Evolutionary conservation across 1,140 invertebrate genomes (phyloP), one percentile per base, ranked within the genome.

Genomic region (Mactra quadrangularis): DNA sequence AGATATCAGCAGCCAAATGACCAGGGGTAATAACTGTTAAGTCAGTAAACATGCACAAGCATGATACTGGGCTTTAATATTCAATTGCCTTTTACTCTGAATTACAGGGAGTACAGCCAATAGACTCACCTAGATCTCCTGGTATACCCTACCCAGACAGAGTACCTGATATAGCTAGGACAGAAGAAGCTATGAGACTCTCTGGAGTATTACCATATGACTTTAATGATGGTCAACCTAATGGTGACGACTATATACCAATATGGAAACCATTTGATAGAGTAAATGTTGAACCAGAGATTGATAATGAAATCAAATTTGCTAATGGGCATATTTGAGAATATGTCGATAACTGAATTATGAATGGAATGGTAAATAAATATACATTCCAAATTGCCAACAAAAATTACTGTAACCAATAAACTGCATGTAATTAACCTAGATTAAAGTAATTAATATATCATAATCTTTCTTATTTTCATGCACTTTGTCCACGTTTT

Each of bases 141-240:
- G 82, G 17, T 62, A 70, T n/a, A n/a, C 86, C 47, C 19, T 81
- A 47, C 31, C 76, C 85, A 13, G 57, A 52, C 7, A 50, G 35
- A 4, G 31, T 83, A 4, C 75, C 76, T n/a, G 47, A 70, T 22
- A 70, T 74, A 6, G 82, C 68, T 1, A 45, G 50, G 1, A 62
- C 75, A 6, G n/a, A 38, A 15, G 81, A 75, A 29, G 85, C 64
- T 3, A 59, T 22, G 33, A 38, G 31, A 47, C 66, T 86, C n/a
- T 68, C 60, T 45, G 85, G 52, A 22, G 53, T 82, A 7, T 15
- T 50, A n/a, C 55, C 71, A 19, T 84, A 86, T 62, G 75, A 84
- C 57, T 84, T 85, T 52, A 66, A 77, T 1, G 85, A 86, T 53
- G 85, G 78, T 29, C 45, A 57, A 53, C 55, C 62, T n/a, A 86